Evolutionary conservation across 35 echinoderm and acorn worm genomes (phyloP).

Genomic region (Apostichopus japonicus): DNA sequence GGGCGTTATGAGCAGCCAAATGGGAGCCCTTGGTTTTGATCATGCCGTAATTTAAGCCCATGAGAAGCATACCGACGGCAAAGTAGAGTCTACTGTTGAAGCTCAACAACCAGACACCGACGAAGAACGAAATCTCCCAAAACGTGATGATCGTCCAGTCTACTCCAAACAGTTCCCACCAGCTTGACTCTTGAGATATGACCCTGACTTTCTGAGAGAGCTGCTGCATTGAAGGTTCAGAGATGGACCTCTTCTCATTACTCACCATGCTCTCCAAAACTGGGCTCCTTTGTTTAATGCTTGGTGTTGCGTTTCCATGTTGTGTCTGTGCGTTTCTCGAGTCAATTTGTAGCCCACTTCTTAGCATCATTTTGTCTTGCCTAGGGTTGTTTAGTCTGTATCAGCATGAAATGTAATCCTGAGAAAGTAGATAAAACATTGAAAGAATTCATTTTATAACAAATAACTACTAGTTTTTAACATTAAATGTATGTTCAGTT

Average conservation of each 20-base stretch:
- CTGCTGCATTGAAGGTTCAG: constrained; percentile 54
- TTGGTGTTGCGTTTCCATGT: neutral
- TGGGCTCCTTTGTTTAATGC: neutral
- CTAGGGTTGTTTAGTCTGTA: too few species aligned
- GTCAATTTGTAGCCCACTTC: neutral
- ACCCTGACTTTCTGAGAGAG: constrained; percentile 50
- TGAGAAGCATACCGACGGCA: constrained; percentile 46
- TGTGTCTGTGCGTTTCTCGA: neutral
- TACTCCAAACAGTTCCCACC: constrained; percentile 87
- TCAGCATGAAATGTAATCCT: too few species aligned
- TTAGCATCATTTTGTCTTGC: neutral
- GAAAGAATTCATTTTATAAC: too few species aligned
- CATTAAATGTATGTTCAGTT: too few species aligned
- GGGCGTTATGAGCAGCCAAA: constrained; percentile 65
- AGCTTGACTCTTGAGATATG: constrained; percentile 33
- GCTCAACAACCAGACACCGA: constrained; percentile 59
- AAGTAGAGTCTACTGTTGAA: constrained; percentile 18
- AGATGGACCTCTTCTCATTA: neutral
- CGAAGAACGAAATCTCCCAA: constrained; percentile 47
- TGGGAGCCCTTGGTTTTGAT: constrained; percentile 74
- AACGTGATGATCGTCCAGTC: constrained; percentile 74
- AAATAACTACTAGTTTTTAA: too few species aligned
- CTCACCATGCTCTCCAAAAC: neutral
- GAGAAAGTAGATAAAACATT: too few species aligned
- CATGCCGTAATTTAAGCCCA: constrained; percentile 68